Evolutionary conservation across 2,797 vertebrate genomes (phyloP).

Genomic region (Orestias chungarensis): DNA sequence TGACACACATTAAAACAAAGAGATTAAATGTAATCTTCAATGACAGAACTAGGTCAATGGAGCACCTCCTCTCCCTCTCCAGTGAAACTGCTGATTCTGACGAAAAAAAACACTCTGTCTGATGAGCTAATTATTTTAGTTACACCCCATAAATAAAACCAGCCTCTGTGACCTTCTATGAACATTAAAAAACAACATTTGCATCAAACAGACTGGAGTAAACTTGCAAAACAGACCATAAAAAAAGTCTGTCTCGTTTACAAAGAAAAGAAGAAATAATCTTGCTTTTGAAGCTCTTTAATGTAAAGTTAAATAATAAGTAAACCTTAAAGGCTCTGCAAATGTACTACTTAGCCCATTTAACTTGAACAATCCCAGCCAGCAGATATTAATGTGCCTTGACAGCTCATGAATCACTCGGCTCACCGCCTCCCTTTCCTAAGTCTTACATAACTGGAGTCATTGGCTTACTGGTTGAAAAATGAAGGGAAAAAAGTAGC

Average conservation of each 20-base stretch:
- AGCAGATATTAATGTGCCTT: slow-evolving; percentile 41
- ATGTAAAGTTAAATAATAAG: neutral
- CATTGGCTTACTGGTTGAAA: slow-evolving; percentile 48
- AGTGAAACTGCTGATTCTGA: slow-evolving; percentile 55
- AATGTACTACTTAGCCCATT: slow-evolving; percentile 1
- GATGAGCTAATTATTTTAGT: slow-evolving; percentile 1
- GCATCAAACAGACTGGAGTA: neutral
- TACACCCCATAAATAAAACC: neutral
- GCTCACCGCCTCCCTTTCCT: slow-evolving; percentile 48
- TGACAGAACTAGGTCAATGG: slow-evolving; percentile 85
- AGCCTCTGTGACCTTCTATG: neutral
- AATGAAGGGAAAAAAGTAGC: slow-evolving; percentile 40
- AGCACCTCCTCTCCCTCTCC: slow-evolving; percentile 51
- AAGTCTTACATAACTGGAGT: slow-evolving; percentile 77
- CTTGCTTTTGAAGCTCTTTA: neutral
- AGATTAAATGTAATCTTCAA: slow-evolving; percentile 69
- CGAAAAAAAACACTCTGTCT: slow-evolving; percentile 62
- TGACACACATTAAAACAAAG: slow-evolving; percentile 15
- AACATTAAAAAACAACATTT: neutral
- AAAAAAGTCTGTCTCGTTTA: neutral
- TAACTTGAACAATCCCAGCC: slow-evolving; percentile 22
- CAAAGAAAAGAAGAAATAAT: neutral
- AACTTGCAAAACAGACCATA: neutral
- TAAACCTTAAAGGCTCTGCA: neutral
- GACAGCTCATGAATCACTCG: slow-evolving; percentile 66